Base-by-base conservation (phyloP, 2,888 invertebrate species). In the Prosapia bicincta region DNA sequence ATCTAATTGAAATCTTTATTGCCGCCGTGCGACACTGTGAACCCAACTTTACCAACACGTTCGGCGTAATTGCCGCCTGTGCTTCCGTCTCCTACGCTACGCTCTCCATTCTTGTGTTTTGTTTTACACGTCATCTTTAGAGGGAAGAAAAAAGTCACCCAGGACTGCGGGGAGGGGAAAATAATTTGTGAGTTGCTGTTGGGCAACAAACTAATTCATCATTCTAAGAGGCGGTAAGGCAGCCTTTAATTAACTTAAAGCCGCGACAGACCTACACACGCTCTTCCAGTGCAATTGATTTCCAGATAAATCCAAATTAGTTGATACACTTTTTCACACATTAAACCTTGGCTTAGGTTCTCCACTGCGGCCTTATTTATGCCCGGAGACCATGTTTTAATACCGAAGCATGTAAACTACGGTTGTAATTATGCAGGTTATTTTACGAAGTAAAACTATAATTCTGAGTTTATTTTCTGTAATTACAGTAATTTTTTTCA, bases 171-270 rank as follows among this genome's bases (percentile, higher is more conserved):
- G 66, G 67, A 25, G 32, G 70, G 74, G 66, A 26, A 74, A 74
- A 74, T 74, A 74, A 74, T 74, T 74, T 74, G 74, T 74, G 74
- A 74, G 74, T 43, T 28, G 70, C 69, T 26, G 69, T 65, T 72
- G 76, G 76, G 76, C 76, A 76, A 76, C 76, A 76, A 76, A 76
- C 76, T 76, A 76, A 76, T 76, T 72, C 69, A 76, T 76, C 76
- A 76, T 72, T 66, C 72, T 76, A 76, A 76, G 76, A 72, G 76
- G 72, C 26, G 66, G 72, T 30, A 66, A 72, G 76, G 72, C 72
- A 32, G 71, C 69, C 76, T 76, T 72, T 76, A 76, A 76, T 76
- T 76, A 76, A 30, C 26, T 0, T 23, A 70, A 68, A n/a, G 71
- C 76, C 76, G 76, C 72, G 32, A 25, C 76, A 69, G 68, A 67